Base-by-base conservation (phyloP, 30 jellyfish, hydroid and myxozoan genomes). In the Hydra vulgaris region DNA sequence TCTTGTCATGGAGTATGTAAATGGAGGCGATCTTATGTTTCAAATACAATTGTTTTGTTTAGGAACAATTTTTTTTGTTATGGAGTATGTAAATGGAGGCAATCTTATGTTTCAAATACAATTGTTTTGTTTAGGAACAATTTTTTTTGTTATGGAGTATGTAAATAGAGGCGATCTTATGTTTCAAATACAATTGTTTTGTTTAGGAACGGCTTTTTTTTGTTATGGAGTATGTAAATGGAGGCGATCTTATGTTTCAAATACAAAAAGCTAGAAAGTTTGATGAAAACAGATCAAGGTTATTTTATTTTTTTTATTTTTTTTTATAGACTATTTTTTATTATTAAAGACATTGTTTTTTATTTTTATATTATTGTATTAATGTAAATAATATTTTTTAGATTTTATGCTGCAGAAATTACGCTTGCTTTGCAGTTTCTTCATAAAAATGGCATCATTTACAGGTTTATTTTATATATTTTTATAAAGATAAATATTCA, bases 11-110 rank as follows among this genome's bases (percentile, higher is more conserved):
- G 99, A 94, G 83, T 94, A 87, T 68, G 96, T 94, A 15, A 88
- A 83, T 88, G 99, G 99, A 17, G 99, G 99, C 21, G 99, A 94
- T 81, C 81, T 94, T 40, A 94, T 94, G 99, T 94, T 88, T 69
- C 97, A 87, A 70, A 94, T 94, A 81, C 99, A 94, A 79, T 1
- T 7, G 15, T 68, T 20, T 68, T n/a, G n/a, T n/a, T n/a, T n/a
- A n/a, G n/a, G n/a, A n/a, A n/a, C n/a, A n/a, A n/a, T 61, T 94
- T 94, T 79, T 94, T 94, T 76, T 95, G 97, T 94, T 20, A 85
- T 94, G 97, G 99, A 94, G 83, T 94, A 87, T 66, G 96, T 94
- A 8, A 88, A 83, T 88, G 99, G 99, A 16, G 99, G 99, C 24
- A 97, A 94, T 79, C 79, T 94, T 53, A 94, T 94, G 99, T 94